Evolutionary conservation across 2,797 vertebrate genomes (phyloP).

Genomic region (Rachycentron canadum): DNA sequence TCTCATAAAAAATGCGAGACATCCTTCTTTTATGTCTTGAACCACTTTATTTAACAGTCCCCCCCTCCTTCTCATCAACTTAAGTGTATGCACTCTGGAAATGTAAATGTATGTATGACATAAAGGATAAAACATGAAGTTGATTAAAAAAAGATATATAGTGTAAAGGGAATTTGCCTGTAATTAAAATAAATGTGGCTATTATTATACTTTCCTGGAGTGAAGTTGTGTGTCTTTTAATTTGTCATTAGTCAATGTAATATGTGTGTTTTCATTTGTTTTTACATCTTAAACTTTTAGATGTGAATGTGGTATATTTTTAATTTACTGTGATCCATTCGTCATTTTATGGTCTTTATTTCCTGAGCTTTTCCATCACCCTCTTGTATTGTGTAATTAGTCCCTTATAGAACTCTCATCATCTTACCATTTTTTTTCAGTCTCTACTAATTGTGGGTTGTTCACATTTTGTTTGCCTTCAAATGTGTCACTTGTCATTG

Average conservation of each 20-base stretch:
- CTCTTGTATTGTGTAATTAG: slow-evolving; percentile 2
- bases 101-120: slow-evolving; percentile 84
- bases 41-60: slow-evolving; percentile 75
- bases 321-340: background rate
- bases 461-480: slow-evolving; percentile 15
- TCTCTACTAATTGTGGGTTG: background rate
- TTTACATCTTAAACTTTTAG: slow-evolving; percentile 6
- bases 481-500: slow-evolving; percentile 8
- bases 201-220: slow-evolving; percentile 85
- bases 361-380: background rate
- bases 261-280: slow-evolving; percentile 22
- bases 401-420: background rate
- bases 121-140: slow-evolving; percentile 72
- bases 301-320: slow-evolving; percentile 23
- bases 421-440: background rate
- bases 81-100: slow-evolving; percentile 86
- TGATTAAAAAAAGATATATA: slow-evolving; percentile 71
- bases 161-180: slow-evolving; percentile 90
- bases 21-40: slow-evolving; percentile 72
- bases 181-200: slow-evolving; percentile 92
- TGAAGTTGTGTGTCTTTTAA: slow-evolving; percentile 68
- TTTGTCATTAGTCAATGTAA: slow-evolving; percentile 31
- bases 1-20: slow-evolving; percentile 84
- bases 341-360: slow-evolving; percentile 4
- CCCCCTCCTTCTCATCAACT: slow-evolving; percentile 49